Conservation (phyloP, 2,113 vertebrate species). For the Rhinopomastus cyanomelas region DNA sequence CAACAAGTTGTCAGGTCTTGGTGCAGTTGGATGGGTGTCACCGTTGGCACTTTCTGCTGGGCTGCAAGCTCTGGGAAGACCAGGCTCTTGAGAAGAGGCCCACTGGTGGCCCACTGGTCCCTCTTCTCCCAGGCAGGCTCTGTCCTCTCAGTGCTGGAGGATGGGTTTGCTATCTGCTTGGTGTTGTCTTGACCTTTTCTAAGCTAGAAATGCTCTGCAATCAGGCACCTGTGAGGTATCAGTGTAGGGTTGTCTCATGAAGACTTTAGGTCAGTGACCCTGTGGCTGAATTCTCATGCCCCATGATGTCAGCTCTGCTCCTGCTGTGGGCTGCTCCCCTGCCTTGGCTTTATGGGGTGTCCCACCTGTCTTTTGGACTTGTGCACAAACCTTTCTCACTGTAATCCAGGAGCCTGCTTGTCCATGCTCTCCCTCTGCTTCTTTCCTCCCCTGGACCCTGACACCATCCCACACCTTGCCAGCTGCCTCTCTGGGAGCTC, state of each 20-base stretch:
- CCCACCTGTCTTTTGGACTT: background rate
- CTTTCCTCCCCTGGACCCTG: background rate
- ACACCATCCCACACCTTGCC: background rate
- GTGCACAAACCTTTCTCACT: background rate
- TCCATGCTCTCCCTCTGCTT: background rate
- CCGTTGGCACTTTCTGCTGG: background rate
- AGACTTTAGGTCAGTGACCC: background rate
- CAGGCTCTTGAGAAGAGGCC: background rate
- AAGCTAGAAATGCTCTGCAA: background rate
- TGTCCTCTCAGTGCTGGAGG: background rate
- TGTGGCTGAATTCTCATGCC: rapidly evolving
- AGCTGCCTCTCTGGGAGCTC: background rate
- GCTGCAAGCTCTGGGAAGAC: background rate
- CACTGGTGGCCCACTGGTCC: no score
- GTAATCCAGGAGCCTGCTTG: background rate
- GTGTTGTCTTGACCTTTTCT: background rate
- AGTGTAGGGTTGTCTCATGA: background rate
- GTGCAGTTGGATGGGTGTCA: background rate
- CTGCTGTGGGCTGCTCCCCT: background rate
- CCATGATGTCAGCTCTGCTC: background rate
- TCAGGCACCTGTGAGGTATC: background rate
- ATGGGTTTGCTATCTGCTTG: background rate
- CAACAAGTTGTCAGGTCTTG: rapidly evolving
- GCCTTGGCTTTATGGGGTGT: rapidly evolving
- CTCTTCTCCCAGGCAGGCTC: background rate